Conservation (phyloP, 2,797 vertebrate species). For the Thripadectes ignobilis region DNA sequence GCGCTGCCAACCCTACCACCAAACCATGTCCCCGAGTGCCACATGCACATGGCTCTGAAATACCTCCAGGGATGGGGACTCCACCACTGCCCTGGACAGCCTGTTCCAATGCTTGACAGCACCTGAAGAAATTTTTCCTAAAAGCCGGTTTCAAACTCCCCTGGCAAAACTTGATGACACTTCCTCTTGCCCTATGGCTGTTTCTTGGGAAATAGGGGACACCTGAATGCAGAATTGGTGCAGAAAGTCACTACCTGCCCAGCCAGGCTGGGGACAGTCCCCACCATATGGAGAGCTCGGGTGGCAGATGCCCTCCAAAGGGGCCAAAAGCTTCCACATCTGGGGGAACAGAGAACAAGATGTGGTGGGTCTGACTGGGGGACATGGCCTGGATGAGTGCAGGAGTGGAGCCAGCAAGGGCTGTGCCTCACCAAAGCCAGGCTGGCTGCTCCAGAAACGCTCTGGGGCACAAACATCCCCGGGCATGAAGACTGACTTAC, state of each 20-base stretch:
- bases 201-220: rapidly evolving
- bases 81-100: background rate
- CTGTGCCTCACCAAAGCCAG: background rate
- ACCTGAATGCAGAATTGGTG: background rate
- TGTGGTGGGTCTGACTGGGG: background rate
- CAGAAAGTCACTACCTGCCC: background rate
- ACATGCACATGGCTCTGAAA: background rate
- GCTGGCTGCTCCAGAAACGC: background rate
- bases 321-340: background rate
- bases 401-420: background rate
- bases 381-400: background rate
- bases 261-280: background rate
- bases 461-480: background rate
- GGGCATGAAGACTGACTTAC: background rate
- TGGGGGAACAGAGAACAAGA: background rate
- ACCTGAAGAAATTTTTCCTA: background rate
- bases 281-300: background rate
- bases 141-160: background rate
- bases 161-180: background rate
- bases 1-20: background rate
- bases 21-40: background rate
- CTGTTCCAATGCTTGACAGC: background rate
- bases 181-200: background rate
- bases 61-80: no score
- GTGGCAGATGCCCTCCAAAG: background rate